Evolutionary conservation across 2,113 vertebrate genomes (phyloP).

Genomic region (Sturnus vulgaris): DNA sequence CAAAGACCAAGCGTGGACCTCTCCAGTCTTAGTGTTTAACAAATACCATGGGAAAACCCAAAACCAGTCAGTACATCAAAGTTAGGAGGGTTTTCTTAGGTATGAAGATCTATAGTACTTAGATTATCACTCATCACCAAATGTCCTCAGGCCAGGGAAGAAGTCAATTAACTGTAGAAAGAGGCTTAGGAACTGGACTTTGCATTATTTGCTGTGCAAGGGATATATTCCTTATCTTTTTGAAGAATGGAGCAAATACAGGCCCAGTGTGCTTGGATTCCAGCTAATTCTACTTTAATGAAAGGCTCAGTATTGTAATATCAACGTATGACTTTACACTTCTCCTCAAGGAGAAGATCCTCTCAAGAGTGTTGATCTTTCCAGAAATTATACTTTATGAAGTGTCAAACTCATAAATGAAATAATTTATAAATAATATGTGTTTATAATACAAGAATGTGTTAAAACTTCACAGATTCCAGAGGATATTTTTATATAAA

Average conservation of each 20-base stretch:
- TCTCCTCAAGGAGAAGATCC: neutral
- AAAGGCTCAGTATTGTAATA: neutral
- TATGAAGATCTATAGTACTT: neutral
- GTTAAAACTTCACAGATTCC: neutral
- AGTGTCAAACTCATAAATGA: neutral
- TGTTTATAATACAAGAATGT: neutral
- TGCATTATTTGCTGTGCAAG: neutral
- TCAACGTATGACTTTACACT: neutral
- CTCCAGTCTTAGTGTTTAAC: neutral
- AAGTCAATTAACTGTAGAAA: neutral
- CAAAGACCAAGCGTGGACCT: neutral
- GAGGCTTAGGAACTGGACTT: neutral
- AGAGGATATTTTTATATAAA: neutral
- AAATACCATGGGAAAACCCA: neutral
- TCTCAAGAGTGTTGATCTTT: neutral
- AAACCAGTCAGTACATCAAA: neutral
- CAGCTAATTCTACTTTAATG: neutral
- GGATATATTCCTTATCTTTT: neutral
- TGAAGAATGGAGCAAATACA: neutral
- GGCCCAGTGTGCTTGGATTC: neutral
- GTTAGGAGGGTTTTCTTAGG: neutral
- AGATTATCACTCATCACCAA: neutral
- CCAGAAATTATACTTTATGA: neutral
- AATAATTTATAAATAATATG: constrained; percentile 1
- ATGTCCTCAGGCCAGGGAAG: neutral